phyloP scores from a whole-genome alignment of 2,888 invertebrate species.

The Mantis religiosa region DNA sequence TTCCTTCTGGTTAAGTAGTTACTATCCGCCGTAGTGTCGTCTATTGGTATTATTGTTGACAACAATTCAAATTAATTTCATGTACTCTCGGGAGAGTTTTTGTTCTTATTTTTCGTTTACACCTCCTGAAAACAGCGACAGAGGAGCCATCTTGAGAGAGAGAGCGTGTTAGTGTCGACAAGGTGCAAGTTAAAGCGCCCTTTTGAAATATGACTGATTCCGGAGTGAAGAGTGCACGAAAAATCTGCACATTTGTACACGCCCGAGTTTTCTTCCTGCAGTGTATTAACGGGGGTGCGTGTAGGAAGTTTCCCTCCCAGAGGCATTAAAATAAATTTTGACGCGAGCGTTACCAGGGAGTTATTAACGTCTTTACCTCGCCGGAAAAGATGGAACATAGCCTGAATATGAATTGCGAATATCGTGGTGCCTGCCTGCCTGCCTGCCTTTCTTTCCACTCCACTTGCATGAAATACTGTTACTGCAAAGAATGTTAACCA shows the following conservation, averaged over 20 bases:
- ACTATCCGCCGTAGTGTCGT: too few species aligned
- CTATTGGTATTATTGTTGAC: too few species aligned
- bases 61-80: too few species aligned
- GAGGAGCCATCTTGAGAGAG: background rate
- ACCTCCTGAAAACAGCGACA: background rate
- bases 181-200: background rate
- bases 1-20: too few species aligned
- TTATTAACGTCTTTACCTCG: conserved; percentile 18
- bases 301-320: background rate
- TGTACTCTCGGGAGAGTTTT: too few species aligned
- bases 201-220: conserved; percentile 3
- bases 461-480: background rate
- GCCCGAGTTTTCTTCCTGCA: background rate
- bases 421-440: background rate
- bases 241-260: conserved; percentile 11
- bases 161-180: background rate
- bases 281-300: background rate
- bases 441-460: background rate
- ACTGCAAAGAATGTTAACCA: conserved; percentile 10
- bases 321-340: conserved; percentile 14
- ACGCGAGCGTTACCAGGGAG: conserved; percentile 12
- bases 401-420: conserved; percentile 14
- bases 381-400: conserved; percentile 14
- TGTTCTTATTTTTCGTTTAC: too few species aligned
- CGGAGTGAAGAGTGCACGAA: background rate